Percentiles rank a stretch among this genome's conserved stretches.
Conservation (phyloP, 2,888 invertebrate genomes). For the Brachylomia viminalis region DNA sequence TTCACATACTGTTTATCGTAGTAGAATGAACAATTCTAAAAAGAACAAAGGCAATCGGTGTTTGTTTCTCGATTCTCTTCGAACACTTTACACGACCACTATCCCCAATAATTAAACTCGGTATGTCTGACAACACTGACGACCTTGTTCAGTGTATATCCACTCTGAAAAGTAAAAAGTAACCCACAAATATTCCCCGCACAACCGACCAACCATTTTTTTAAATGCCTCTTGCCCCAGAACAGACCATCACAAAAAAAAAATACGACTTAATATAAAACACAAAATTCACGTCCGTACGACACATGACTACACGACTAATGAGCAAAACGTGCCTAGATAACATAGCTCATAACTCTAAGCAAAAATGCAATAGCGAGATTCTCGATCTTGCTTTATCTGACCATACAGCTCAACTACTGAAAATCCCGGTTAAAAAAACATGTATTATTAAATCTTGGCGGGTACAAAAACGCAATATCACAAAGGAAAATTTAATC, state of each 20-base stretch:
- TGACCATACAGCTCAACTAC: too few relatives aligned
- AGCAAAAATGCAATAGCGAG: too few relatives aligned
- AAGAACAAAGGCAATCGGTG: not conserved
- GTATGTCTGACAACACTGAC: not conserved
- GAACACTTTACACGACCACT: not conserved
- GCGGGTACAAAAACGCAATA: too few relatives aligned
- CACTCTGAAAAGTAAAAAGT: not conserved
- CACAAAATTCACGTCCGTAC: conserved; percentile 4
- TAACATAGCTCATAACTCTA: too few relatives aligned
- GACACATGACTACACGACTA: too few relatives aligned
- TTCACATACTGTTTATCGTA: not conserved
- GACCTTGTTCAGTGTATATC: not conserved
- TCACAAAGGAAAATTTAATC: too few relatives aligned
- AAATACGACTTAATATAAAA: conserved; percentile 9
- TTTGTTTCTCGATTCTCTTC: not conserved
- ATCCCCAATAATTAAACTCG: not conserved
- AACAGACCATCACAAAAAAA: conserved; percentile 2
- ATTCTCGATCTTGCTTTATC: too few relatives aligned
- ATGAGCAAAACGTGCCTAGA: too few relatives aligned
- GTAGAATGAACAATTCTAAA: not conserved
- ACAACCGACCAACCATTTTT: not conserved
- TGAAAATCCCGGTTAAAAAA: too few relatives aligned
- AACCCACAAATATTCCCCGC: not conserved
- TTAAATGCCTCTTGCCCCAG: conserved; percentile 3
- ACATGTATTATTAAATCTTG: too few relatives aligned